A percentile compares a stretch with the other conserved stretches of the same genome.
Evolutionary conservation across 2,797 vertebrate species (phyloP).

Genomic region (Thripadectes ignobilis): DNA sequence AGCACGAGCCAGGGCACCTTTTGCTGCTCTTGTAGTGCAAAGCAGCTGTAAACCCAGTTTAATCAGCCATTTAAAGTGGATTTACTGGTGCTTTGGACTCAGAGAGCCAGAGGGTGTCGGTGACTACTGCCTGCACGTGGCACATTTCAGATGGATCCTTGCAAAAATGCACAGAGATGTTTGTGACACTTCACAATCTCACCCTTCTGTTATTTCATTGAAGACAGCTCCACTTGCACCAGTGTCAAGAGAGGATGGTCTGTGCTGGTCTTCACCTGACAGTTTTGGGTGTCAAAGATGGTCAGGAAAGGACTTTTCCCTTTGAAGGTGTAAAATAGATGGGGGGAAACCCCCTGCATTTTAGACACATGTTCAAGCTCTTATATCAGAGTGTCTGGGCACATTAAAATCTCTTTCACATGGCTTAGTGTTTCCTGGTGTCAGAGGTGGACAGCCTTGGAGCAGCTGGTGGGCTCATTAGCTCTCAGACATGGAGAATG

Average conservation of each 20-base stretch:
- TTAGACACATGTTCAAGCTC: not conserved
- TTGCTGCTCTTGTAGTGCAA: not conserved
- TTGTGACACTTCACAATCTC: not conserved
- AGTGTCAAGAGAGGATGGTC: not conserved
- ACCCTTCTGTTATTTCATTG: not conserved
- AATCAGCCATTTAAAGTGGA: not conserved
- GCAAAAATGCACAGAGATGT: not conserved
- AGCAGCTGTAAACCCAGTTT: not conserved
- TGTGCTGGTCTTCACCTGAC: not conserved
- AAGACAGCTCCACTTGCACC: not conserved
- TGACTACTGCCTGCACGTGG: not conserved
- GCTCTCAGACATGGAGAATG: slow-evolving; percentile 20
- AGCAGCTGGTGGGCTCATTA: slow-evolving; percentile 45
- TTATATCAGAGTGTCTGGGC: not conserved
- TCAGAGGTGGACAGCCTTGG: slow-evolving; percentile 13
- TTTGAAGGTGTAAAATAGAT: not conserved
- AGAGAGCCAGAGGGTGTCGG: not conserved
- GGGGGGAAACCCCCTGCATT: not conserved
- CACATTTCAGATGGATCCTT: not conserved
- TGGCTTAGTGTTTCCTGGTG: slow-evolving; percentile 42
- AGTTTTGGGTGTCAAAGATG: not conserved
- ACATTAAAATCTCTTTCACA: slow-evolving; percentile 23
- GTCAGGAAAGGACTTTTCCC: not conserved
- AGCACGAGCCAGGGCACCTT: not conserved
- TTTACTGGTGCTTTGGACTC: not conserved